Conservation (phyloP, 2,797 vertebrate species). For the Coendou prehensilis region DNA sequence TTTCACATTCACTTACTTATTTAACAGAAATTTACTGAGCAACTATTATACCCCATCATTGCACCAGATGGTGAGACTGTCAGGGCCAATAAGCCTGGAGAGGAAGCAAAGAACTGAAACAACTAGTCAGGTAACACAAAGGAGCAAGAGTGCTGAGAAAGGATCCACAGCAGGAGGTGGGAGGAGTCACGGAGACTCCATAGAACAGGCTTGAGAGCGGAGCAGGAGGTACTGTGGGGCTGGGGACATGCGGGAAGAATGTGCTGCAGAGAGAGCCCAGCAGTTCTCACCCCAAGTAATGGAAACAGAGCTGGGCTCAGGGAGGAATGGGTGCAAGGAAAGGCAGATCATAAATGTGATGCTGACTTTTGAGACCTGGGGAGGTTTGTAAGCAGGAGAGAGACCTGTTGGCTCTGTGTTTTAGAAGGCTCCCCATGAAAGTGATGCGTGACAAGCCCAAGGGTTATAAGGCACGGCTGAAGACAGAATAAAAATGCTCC, state of each 20-base stretch:
- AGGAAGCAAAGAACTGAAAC: background rate
- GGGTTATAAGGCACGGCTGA: background rate
- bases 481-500: background rate
- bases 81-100: background rate
- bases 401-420: background rate
- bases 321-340: background rate
- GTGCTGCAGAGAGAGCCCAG: background rate
- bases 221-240: accelerated
- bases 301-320: background rate
- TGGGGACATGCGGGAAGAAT: background rate
- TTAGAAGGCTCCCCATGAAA: background rate
- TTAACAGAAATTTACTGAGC: constrained; percentile 67
- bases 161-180: background rate
- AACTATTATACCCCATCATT: background rate
- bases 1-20: constrained; percentile 47
- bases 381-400: background rate
- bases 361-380: background rate
- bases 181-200: background rate
- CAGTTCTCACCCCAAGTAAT: background rate
- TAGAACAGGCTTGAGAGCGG: background rate
- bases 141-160: accelerated
- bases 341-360: background rate
- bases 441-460: accelerated
- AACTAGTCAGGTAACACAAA: background rate
- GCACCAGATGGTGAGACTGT: background rate